Evolutionary conservation across 2,888 invertebrate species (phyloP), one percentile per base, ranked within the genome.

Genomic region (Polydrusus tereticollis): DNA sequence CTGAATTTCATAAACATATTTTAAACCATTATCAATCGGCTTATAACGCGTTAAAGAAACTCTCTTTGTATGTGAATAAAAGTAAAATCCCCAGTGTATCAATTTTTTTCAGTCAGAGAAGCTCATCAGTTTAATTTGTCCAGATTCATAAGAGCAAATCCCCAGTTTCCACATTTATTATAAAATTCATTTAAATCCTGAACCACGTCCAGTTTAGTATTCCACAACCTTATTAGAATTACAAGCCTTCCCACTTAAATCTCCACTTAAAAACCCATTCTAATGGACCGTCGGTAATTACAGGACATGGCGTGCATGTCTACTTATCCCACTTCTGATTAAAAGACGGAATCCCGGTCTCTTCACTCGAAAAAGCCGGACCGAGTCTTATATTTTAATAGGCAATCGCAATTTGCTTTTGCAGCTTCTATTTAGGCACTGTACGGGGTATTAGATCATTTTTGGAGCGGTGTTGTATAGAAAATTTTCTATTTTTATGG

Each of bases 291-390:
- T 33, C 18, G 14, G 72, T 72, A 72, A 72, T 72, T 72, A 67
- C 63, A 57, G 72, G 67, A 55, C 67, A 63, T 59, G 65, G 41
- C 70, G 65, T 71, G 65, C 72, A 58, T 69, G 58, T 59, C 72
- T 68, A 68, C 68, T 72, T 68, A 72, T 72, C 73, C 73, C 65
- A 66, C 65, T 69, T 69, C 65, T 73, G 73, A 73, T 73, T 73
- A 73, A 73, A 73, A 73, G 73, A 73, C 69, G 58, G 47, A 59
- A 69, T 68, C 64, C 55, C 47, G 57, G 72, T 62, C 72, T 69
- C 65, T 65, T 59, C 57, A 52, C 70, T 65, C 59, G 64, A 65
- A 70, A 70, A 70, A 65, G 70, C 70, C 65, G 50, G 64, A 41
- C 72, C 50, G 70, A 70, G 65, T 52, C 70, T 70, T 70, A 72